phyloP scores from a whole-genome alignment of 2,888 invertebrate species.

The Drosophila colorata region DNA sequence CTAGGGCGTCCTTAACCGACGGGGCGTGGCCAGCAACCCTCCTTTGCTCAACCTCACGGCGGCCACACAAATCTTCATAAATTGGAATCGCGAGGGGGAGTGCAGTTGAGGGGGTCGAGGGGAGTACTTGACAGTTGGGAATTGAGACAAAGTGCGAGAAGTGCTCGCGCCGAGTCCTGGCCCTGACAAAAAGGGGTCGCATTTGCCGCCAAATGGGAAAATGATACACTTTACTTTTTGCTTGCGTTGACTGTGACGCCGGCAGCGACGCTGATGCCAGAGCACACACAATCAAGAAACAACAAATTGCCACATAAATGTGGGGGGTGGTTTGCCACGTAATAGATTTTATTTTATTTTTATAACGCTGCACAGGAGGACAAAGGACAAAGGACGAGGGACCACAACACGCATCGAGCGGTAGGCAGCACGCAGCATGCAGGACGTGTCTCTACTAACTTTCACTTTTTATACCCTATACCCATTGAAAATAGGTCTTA shows the following conservation, averaged over 20 bases:
- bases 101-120: conserved; percentile 18
- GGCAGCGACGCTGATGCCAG: conserved; percentile 19
- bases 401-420: neutral
- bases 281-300: conserved; percentile 82
- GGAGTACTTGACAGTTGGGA: conserved; percentile 65
- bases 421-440: conserved; percentile 2
- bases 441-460: conserved; percentile 65
- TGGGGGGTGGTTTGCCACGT: conserved; percentile 85
- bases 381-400: conserved; percentile 4
- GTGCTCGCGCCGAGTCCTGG: conserved; percentile 23
- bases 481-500: neutral
- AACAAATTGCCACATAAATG: conserved; percentile 85
- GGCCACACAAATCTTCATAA: conserved; percentile 82
- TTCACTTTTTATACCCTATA: conserved; percentile 47
- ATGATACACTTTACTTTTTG: conserved; percentile 84
- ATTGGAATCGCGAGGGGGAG: conserved; percentile 65
- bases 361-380: conserved; percentile 52
- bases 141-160: conserved; percentile 78
- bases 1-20: conserved; percentile 52
- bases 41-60: conserved; percentile 3
- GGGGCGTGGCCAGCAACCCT: conserved; percentile 57
- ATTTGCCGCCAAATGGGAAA: conserved; percentile 78
- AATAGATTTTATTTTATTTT: conserved; percentile 85
- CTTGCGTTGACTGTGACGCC: conserved; percentile 7
- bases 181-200: conserved; percentile 50